Conservation (phyloP, 1,140 invertebrate genomes). For the Lepidurus packardi region DNA sequence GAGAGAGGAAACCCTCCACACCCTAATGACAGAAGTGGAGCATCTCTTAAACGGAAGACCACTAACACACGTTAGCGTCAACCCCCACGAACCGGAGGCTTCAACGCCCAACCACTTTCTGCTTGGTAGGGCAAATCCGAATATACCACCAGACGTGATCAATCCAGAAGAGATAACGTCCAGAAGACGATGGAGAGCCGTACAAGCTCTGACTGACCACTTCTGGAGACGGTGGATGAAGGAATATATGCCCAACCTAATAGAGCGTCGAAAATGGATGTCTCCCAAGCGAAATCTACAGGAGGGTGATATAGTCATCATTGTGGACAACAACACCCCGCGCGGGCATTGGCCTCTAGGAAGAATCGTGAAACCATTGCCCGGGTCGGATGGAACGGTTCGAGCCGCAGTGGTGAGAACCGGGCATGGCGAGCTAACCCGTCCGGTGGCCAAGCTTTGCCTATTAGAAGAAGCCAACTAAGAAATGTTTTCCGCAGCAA, state of each 20-base stretch:
- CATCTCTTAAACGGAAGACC: conserved; percentile 31
- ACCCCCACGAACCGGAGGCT: conserved; percentile 32
- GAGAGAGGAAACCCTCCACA: conserved; percentile 17
- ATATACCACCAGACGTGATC: neutral
- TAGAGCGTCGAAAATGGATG: conserved; percentile 30
- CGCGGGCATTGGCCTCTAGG: conserved; percentile 35
- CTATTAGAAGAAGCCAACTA: neutral
- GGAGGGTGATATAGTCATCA: conserved; percentile 30
- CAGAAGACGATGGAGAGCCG: conserved; percentile 26
- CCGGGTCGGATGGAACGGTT: conserved; percentile 23
- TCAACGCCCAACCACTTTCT: conserved; percentile 37
- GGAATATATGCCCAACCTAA: conserved; percentile 31
- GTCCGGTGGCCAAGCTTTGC: neutral
- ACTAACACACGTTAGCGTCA: conserved; percentile 31
- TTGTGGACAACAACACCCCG: conserved; percentile 28
- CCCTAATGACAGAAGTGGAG: conserved; percentile 33
- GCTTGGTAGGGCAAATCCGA: conserved; percentile 11
- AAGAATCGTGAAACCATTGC: neutral
- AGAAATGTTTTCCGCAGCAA: neutral
- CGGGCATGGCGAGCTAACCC: neutral
- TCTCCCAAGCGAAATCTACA: neutral
- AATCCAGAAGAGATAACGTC: neutral
- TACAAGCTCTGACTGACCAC: conserved; percentile 29
- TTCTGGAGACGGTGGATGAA: conserved; percentile 35
- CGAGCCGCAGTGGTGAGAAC: conserved; percentile 27